Conservation (phyloP, 2,888 invertebrate genomes). For the Oegoconia quadripuncta region DNA sequence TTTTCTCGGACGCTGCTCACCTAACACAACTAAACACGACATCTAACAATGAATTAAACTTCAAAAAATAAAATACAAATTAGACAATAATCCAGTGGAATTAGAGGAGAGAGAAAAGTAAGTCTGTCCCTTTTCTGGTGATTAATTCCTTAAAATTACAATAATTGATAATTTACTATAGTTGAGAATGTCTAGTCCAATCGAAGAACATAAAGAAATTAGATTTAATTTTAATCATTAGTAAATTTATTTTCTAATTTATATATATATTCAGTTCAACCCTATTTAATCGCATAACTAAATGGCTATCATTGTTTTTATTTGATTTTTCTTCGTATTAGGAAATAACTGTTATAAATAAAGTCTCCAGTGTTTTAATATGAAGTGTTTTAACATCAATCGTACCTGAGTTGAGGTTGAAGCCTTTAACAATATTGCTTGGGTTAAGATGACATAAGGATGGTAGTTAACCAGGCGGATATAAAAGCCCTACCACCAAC, state of each 20-base stretch:
- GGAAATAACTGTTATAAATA: no score
- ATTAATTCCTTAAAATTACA: slow-evolving; percentile 22
- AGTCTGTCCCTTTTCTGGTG: slow-evolving; percentile 63
- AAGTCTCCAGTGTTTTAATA: no score
- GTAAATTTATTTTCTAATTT: neutral
- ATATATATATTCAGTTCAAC: neutral
- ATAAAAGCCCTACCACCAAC: no score
- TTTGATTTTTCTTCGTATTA: no score
- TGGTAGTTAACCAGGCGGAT: no score
- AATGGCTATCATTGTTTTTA: no score
- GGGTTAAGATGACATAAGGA: no score
- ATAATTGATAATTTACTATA: slow-evolving; percentile 18
- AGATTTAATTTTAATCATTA: neutral
- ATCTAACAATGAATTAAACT: slow-evolving; percentile 35
- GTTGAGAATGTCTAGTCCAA: slow-evolving; percentile 10
- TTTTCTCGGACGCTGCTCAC: slow-evolving; percentile 72
- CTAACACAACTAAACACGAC: slow-evolving; percentile 68
- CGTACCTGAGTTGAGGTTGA: no score
- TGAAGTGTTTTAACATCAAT: no score
- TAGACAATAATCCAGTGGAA: slow-evolving; percentile 89
- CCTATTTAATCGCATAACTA: no score
- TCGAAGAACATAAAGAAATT: neutral
- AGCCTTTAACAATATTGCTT: no score
- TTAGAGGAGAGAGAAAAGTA: slow-evolving; percentile 92
- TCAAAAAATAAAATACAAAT: slow-evolving; percentile 39